Percentiles rank a stretch among this genome's conserved stretches.
Conservation (phyloP, 2,113 vertebrate species). For the Hipposideros armiger region DNA sequence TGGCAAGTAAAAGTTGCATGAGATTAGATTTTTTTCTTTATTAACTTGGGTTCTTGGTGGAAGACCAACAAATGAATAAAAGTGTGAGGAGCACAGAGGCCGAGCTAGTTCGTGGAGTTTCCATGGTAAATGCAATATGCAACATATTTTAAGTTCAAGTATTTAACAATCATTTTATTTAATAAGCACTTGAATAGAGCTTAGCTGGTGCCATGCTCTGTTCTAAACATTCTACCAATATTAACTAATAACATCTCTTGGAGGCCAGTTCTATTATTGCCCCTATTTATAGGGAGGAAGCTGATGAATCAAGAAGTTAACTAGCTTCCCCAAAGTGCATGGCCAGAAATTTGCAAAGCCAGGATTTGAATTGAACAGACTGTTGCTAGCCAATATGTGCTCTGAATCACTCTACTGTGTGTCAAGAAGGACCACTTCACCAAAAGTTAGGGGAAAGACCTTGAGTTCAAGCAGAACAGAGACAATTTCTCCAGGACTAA, state of each 20-base stretch:
- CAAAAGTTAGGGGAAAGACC: background rate
- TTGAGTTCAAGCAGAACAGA: background rate
- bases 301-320: background rate
- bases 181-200: background rate
- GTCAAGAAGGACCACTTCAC: background rate
- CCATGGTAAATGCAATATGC: background rate
- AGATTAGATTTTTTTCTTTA: background rate
- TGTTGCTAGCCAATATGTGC: fast-evolving
- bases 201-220: background rate
- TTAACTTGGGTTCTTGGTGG: background rate
- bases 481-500: background rate
- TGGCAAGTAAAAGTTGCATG: background rate
- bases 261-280: background rate
- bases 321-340: background rate
- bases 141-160: background rate
- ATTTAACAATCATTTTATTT: background rate
- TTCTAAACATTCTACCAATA: background rate
- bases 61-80: background rate
- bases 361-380: background rate
- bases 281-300: background rate
- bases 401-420: fast-evolving
- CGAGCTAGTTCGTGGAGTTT: background rate
- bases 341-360: background rate
- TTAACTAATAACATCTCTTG: background rate
- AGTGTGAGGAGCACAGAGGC: background rate